Base-by-base conservation (phyloP, 2,113 vertebrate genomes). In the Hystrix brachyura region DNA sequence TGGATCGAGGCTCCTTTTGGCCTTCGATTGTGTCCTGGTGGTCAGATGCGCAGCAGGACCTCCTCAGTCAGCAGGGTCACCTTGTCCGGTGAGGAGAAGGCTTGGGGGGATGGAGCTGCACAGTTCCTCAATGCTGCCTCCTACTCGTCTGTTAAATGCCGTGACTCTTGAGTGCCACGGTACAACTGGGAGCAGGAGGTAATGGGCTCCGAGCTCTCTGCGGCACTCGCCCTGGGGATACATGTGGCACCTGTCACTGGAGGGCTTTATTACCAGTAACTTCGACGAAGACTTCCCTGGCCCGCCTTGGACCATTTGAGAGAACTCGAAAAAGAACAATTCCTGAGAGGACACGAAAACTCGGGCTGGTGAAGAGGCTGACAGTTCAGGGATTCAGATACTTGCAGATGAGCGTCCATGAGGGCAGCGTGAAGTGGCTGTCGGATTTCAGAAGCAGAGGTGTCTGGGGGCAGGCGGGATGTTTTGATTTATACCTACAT, bases 11-110 rank as follows among this genome's bases (percentile, higher is more conserved):
- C 9, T 72, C 15, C 55, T 32, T 17, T 53, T 13, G 6, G 34
- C 67, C 65, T 53, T 48, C 48, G n/a, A 2, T 7, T 3, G 4
- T 43, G 32, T 17, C 34, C 23, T 43, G 29, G 27, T 67, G 29
- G 2, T 29, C 57, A 65, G 29, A 60, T 43, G 80, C 21, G 34
- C n/a, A 5, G 46, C 29, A n/a, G 43, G 10, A 51, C 4, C 29
- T 43, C 17, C 51, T 19, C 1, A 3, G 29, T 7, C 23, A 32
- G 67, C 23, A 55, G 15, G 7, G 4, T 43, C 13, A 13, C 19
- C 1, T 14, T 0, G 12, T 46, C 5, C 6, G 4, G 6, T 8
- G 29, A 14, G 5, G 6, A n/a, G 29, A 15, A 29, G 4, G 15
- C 10, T 32, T 48, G 29, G 38, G 4, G 14, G 19, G 46, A 0